Base-by-base conservation (phyloP, 2,797 vertebrate species). In the Premnoplex brunnescens region DNA sequence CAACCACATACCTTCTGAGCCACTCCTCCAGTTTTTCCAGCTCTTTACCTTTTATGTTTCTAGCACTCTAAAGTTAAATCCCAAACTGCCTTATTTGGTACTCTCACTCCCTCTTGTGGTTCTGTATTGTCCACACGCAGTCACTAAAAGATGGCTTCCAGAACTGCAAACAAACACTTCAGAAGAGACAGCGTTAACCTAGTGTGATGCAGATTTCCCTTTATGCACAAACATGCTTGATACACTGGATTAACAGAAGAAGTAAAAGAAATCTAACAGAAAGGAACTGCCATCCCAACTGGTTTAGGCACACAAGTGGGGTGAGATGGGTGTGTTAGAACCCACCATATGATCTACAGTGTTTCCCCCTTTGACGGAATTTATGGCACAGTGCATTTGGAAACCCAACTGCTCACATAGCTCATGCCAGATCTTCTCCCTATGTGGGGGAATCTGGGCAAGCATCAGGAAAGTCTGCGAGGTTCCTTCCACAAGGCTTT, bases 61-160 rank as follows among this genome's bases (percentile, higher is more conserved):
- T 32, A 8, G 7, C 63, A 7, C 54, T 55, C 10, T 6, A 10
- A 62, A 79, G 59, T 14, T 3, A 26, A 23, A 43, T 12, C 28
- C 34, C 7, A 10, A n/a, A 28, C 27, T 19, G 39, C 46, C 7
- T 22, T 84, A 7, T 3, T 68, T 12, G 51, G 88, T 30, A 3
- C 96, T 96, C 88, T 94, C 30, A 9, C 97, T 89, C 97, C 97
- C 97, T 96, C 98, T 97, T 56, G 93, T 79, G 98, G 97, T 69
- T 51, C 34, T 4, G 0, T 2, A 0, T 3, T 11, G 12, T 5
- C 24, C 9, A 1, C n/a, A 37, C 64, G 36, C 17, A 0, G 5
- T 5, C 37, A 26, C 27, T 36, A 3, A 18, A 23, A 48, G 4
- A 11, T 2, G 55, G 28, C 6, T 55, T 32, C 24, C 28, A 13